Evolutionary conservation across 2,888 invertebrate genomes (phyloP).

Genomic region (Lycia hirtaria): DNA sequence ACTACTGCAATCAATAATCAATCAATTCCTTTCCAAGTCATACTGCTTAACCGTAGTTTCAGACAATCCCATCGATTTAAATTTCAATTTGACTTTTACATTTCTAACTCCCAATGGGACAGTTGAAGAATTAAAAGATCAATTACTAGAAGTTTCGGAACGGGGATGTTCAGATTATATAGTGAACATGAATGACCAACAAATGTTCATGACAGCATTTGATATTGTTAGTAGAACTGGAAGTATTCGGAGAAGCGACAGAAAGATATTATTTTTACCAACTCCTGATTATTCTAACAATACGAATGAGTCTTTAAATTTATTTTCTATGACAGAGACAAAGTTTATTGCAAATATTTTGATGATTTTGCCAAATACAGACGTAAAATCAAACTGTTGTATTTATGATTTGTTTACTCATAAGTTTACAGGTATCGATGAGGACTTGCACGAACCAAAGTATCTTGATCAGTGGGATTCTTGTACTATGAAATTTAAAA

Average conservation of each 20-base stretch:
- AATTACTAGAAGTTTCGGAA: slow-evolving; percentile 66
- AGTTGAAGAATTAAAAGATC: slow-evolving; percentile 46
- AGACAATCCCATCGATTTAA: slow-evolving; percentile 53
- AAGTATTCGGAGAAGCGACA: slow-evolving; percentile 71
- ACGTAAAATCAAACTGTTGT: slow-evolving; percentile 45
- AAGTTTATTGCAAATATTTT: slow-evolving; percentile 68
- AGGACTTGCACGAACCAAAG: slow-evolving; percentile 46
- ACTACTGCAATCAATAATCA: slow-evolving; percentile 61
- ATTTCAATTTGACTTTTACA: slow-evolving; percentile 49
- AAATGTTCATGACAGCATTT: slow-evolving; percentile 65
- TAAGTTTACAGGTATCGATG: slow-evolving; percentile 66
- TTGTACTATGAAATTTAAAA: slow-evolving; percentile 61
- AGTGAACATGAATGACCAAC: slow-evolving; percentile 64
- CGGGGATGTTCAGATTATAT: slow-evolving; percentile 80
- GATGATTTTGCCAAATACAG: slow-evolving; percentile 51
- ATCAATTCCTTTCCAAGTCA: slow-evolving; percentile 59
- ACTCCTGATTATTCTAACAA: slow-evolving; percentile 36
- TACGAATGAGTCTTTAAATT: slow-evolving; percentile 42
- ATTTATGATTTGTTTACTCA: slow-evolving; percentile 71
- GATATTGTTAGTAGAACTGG: slow-evolving; percentile 70
- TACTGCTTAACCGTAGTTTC: slow-evolving; percentile 68
- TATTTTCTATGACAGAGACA: slow-evolving; percentile 63
- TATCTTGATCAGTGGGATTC: slow-evolving; percentile 74
- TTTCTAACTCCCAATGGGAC: slow-evolving; percentile 51
- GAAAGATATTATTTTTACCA: slow-evolving; percentile 75